Evolutionary conservation across 2,888 invertebrate species (phyloP).

Genomic region (Brachylomia viminalis): DNA sequence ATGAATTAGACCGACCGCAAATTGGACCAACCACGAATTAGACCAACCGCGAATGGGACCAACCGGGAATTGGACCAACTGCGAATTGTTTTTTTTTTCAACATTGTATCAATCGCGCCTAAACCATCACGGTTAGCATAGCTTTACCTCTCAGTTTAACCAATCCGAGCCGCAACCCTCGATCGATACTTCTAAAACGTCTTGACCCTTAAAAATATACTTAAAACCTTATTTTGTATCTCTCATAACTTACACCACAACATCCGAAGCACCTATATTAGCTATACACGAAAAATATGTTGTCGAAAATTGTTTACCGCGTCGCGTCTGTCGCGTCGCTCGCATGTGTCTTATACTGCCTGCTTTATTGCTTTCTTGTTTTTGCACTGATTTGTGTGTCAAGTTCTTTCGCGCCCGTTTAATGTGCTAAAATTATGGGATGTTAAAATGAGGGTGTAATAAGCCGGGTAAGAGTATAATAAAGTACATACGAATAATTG

Average conservation of each 20-base stretch:
- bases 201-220: not conserved
- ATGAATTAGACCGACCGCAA: too few relatives aligned
- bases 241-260: conserved; percentile 42
- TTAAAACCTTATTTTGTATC: not conserved
- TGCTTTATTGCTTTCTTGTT: conserved; percentile 60
- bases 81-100: too few relatives aligned
- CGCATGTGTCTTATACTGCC: conserved; percentile 56
- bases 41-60: too few relatives aligned
- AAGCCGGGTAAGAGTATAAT: conserved; percentile 28
- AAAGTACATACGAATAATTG: conserved; percentile 27
- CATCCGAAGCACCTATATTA: conserved; percentile 62
- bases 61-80: too few relatives aligned
- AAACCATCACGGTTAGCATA: too few relatives aligned
- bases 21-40: too few relatives aligned
- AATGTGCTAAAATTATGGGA: conserved; percentile 50
- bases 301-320: conserved; percentile 74
- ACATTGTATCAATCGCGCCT: too few relatives aligned
- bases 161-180: too few relatives aligned
- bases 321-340: conserved; percentile 40
- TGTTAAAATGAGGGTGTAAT: conserved; percentile 43
- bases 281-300: conserved; percentile 73
- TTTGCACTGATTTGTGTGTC: conserved; percentile 54
- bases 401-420: conserved; percentile 41
- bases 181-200: not conserved
- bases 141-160: not conserved